phyloP scores from a whole-genome alignment of 2,113 vertebrate genomes.

The Hypanus sabinus region DNA sequence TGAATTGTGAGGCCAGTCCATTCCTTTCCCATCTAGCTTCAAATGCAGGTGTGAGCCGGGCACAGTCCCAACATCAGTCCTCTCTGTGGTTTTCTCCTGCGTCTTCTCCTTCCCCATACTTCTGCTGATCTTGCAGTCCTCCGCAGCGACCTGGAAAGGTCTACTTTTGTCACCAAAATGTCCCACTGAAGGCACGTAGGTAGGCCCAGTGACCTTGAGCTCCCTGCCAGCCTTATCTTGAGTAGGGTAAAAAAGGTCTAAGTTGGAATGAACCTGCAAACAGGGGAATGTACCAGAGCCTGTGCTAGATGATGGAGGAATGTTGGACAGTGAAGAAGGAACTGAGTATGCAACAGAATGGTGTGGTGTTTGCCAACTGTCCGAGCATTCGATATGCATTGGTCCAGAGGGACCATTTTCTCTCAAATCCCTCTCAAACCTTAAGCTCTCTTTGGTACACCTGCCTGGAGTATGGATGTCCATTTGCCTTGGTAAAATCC shows the following conservation, averaged over 20 bases:
- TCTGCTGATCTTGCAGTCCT: slow-evolving; percentile 62
- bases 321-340: slow-evolving; percentile 67
- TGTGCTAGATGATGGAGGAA: slow-evolving; percentile 62
- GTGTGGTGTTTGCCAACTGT: slow-evolving; percentile 78
- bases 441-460: slow-evolving; percentile 66
- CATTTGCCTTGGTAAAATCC: slow-evolving; percentile 56
- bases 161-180: slow-evolving; percentile 73
- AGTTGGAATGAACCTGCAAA: slow-evolving; percentile 75
- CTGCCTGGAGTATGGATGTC: slow-evolving; percentile 47
- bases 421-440: slow-evolving; percentile 51
- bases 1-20: slow-evolving; percentile 70
- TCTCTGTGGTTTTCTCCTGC: slow-evolving; percentile 49
- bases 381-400: slow-evolving; percentile 72
- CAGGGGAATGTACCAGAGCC: slow-evolving; percentile 77
- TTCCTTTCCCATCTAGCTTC: slow-evolving; percentile 70
- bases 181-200: slow-evolving; percentile 82
- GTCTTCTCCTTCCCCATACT: slow-evolving; percentile 71
- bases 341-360: slow-evolving; percentile 77
- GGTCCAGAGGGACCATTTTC: slow-evolving; percentile 73
- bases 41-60: slow-evolving; percentile 53
- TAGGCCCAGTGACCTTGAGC: slow-evolving; percentile 75
- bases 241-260: slow-evolving; percentile 79
- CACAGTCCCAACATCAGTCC: slow-evolving; percentile 31
- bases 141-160: slow-evolving; percentile 71
- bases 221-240: slow-evolving; percentile 75